Percentiles rank a stretch among this genome's conserved stretches.
These are phyloP conservation scores for Pocillopora verrucosa DNA, from an alignment of 64 coral and sea anemone genomes.

Conservation along the genomic window DNA sequence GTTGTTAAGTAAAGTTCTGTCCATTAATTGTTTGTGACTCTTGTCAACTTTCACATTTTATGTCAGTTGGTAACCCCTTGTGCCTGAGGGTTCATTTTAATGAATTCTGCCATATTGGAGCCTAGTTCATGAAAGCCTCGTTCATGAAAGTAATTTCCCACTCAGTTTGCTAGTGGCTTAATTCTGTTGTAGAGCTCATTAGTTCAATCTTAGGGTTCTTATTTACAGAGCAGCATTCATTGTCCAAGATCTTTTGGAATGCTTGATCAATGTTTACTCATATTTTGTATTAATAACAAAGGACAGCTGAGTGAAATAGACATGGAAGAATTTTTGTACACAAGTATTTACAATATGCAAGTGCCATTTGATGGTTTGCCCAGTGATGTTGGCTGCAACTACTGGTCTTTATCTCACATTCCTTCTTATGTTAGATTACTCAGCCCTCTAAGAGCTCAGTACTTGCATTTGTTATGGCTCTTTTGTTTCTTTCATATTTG, in stretches of 20 bases:
- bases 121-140: no score
- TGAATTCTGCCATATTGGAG: no score
- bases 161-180: no score
- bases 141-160: no score
- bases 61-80: no score
- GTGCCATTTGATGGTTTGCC: constrained; percentile 5
- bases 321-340: background rate
- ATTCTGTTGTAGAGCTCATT: no score
- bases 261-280: constrained; percentile 19
- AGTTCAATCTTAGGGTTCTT: background rate
- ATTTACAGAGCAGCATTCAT: background rate
- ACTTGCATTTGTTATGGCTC: background rate
- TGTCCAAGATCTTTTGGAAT: constrained; percentile 15
- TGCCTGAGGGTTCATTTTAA: no score
- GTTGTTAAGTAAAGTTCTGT: no score
- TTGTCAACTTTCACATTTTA: no score
- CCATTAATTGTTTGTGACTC: no score
- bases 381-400: constrained; percentile 13
- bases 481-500: background rate
- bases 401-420: background rate
- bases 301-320: constrained; percentile 17
- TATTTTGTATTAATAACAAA: background rate
- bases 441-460: background rate
- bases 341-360: constrained; percentile 8
- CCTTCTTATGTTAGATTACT: constrained; percentile 8